Base-by-base conservation (phyloP, 2,888 invertebrate genomes). In the Coelinius sp. region DNA sequence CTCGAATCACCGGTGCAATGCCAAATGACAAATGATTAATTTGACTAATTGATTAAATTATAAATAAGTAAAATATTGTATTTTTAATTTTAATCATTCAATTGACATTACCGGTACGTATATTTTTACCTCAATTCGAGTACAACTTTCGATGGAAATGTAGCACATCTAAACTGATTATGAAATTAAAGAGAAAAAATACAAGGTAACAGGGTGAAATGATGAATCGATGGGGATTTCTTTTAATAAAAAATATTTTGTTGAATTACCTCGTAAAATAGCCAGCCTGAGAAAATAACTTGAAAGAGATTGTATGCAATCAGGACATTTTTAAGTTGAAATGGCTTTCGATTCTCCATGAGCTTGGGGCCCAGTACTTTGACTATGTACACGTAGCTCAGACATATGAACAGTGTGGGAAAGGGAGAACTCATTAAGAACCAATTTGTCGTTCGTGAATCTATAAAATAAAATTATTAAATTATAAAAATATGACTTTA, bases 351-450 rank as follows among this genome's bases (percentile, higher is more conserved):
- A 89, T 95, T 94, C 89, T 95, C 94, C 97, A 97, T 97, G 85
- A 95, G 89, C 88, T 93, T 92, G 81, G 97, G 97, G 74, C 97
- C 97, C 86, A 95, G 87, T 86, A 94, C 93, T 92, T 96, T 96
- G 88, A 97, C 97, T 89, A 95, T 89, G 90, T 94, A 94, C 83
- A 97, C 93, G 90, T 98, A 98, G 85, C 91, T 89, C 87, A 97
- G 89, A 90, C 97, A 97, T 89, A 97, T 94, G 88, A 94, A 90
- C 88, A 97, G 90, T 81, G 97, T 97, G 83, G 97, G 97, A 86
- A 96, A 92, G 76, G 97, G 97, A 81, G 96, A 95, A 85, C 94
- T 94, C 96, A 98, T 97, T 90, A 98, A 91, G 84, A 94, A 93
- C 95, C 95, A 97, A 89, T 94, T 92, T 88, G 95, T 95, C 83